These are phyloP conservation scores for Aspidoscelis tigris DNA, from an alignment of 2,113 vertebrate species.

Conservation along the genomic window DNA sequence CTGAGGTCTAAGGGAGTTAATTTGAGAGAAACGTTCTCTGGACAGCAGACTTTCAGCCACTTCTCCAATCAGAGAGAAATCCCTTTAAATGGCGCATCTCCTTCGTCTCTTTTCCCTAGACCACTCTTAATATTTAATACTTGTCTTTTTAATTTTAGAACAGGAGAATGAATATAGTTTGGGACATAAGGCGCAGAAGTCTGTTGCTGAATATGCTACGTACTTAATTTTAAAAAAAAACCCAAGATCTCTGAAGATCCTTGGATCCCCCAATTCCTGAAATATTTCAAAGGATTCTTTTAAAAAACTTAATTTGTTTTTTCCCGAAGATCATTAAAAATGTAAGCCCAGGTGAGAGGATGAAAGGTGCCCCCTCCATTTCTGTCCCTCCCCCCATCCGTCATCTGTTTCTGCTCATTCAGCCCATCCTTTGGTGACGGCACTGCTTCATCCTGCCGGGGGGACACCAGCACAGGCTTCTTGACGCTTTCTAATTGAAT, in stretches of 20 bases:
- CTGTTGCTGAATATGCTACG: neutral
- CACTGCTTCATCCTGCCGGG: conserved; percentile 21
- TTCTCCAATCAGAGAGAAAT: neutral
- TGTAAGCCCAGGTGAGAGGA: neutral
- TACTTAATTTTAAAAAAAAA: neutral
- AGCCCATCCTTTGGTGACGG: conserved; percentile 12
- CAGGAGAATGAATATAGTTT: neutral
- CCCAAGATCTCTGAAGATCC: neutral
- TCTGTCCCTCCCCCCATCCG: neutral
- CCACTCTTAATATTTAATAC: neutral
- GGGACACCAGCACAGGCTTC: conserved; percentile 22
- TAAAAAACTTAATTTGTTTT: neutral
- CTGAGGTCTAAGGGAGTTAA: neutral
- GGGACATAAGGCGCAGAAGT: neutral
- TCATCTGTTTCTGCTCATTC: neutral
- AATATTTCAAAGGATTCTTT: neutral
- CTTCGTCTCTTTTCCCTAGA: neutral
- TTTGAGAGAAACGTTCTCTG: neutral
- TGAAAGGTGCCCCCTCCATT: neutral
- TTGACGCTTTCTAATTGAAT: conserved; percentile 37
- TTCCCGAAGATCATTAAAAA: neutral
- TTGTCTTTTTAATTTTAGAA: conserved; percentile 5
- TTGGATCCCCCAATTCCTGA: neutral
- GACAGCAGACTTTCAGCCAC: neutral
- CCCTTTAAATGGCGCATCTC: neutral